Evolutionary conservation across 2,888 invertebrate genomes (phyloP), one percentile per base, ranked within the genome.

Genomic region (Dynastes tityus): DNA sequence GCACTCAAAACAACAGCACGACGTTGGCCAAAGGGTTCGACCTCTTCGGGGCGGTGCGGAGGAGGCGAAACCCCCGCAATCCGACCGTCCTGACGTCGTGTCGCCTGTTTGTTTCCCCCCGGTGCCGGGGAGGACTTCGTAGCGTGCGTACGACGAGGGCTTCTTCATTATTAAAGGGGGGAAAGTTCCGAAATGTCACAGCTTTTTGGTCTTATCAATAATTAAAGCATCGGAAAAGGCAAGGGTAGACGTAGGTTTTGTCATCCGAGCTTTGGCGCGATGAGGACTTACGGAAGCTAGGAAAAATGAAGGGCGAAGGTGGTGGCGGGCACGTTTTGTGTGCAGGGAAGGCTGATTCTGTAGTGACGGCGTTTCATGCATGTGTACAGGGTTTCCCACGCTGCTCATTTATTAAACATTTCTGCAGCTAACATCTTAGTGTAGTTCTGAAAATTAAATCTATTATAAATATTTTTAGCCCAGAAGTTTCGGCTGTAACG

Each of bases 201-300:
- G 83, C 83, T 83, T 83, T 83, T 81, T 81, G 83, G 80, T 79
- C 79, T 76, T 80, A 79, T 83, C 82, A 83, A 83, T 83, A 83
- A 83, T 83, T 83, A 83, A 83, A 73, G 73, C 61, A 71, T 78
- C 71, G 76, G 53, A 67, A 76, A 76, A 67, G 67, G 67, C 53
- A 49, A 51, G 63, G 64, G 51, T 64, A 51, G 77, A 64, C 32
- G 63, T 78, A 71, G 77, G 77, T 78, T 78, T 78, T 78, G 77
- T 78, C 77, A 73, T 64, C 71, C 27, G 61, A 45, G 45, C 45
- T 45, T 45, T 45, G 11, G 45, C 6, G 11, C 11, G 45, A 4
- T 45, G 45, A 45, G 45, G 45, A 45, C 45, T 45, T 45, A 8
- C 45, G 45, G 45, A 45, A 45, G 45, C 45, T 45, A 45, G 45